phyloP scores from a whole-genome alignment of 1,140 invertebrate genomes.

The Hycleus phaleratus region DNA sequence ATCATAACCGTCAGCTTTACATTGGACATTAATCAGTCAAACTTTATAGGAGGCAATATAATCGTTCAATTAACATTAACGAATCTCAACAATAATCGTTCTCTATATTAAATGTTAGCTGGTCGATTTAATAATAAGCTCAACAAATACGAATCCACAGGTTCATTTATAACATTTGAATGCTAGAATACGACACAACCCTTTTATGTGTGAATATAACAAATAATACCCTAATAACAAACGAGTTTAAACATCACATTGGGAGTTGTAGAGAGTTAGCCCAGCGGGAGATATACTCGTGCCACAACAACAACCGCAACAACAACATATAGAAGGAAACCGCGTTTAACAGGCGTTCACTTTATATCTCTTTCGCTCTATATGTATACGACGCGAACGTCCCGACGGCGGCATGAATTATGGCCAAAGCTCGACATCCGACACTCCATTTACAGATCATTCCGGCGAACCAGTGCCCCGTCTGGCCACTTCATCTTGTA shows the following conservation, averaged over 20 bases:
- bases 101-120: constrained; percentile 5
- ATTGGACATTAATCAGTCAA: constrained; percentile 11
- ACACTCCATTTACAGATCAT: constrained; percentile 53
- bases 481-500: constrained; percentile 50
- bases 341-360: constrained; percentile 17
- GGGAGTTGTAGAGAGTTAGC: constrained; percentile 17
- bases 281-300: constrained; percentile 19
- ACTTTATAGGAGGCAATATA: constrained; percentile 4
- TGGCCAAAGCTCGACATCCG: constrained; percentile 40
- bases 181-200: neutral
- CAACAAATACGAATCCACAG: constrained; percentile 15
- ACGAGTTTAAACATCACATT: constrained; percentile 25
- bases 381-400: constrained; percentile 22
- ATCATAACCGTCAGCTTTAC: constrained; percentile 7
- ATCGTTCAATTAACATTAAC: constrained; percentile 14
- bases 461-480: constrained; percentile 46
- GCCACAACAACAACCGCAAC: neutral
- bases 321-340: constrained; percentile 9
- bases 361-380: neutral
- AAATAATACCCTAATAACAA: constrained; percentile 12
- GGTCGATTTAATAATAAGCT: constrained; percentile 12
- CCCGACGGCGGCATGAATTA: constrained; percentile 36
- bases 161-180: constrained; percentile 3
- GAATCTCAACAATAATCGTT: constrained; percentile 8
- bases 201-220: neutral